A percentile compares a stretch with the other conserved stretches of the same genome.
Evolutionary conservation across 2,888 invertebrate species (phyloP).

Genomic region (Machimus atricapillus): DNA sequence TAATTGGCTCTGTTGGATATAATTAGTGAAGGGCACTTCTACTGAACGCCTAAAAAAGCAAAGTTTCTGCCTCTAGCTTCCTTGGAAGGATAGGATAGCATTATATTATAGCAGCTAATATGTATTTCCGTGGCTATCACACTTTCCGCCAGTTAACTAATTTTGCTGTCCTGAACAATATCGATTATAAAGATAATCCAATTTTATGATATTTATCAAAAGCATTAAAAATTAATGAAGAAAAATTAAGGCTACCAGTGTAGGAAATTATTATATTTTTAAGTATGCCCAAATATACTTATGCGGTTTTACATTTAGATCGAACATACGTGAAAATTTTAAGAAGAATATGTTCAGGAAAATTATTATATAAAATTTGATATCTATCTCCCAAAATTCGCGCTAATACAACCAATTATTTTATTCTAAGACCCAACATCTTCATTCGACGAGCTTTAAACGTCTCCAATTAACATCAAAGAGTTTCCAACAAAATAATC

Average conservation of each 20-base stretch:
- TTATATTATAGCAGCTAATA: background rate
- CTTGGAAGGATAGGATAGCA: background rate
- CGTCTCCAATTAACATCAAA: too few species aligned
- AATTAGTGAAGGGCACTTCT: slow-evolving; percentile 23
- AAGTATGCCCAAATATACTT: too few species aligned
- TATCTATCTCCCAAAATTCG: too few species aligned
- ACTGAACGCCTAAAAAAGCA: slow-evolving; percentile 6
- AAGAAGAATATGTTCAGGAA: too few species aligned
- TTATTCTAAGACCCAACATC: too few species aligned
- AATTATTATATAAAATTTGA: too few species aligned
- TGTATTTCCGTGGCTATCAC: background rate
- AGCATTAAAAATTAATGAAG: background rate
- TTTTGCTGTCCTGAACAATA: background rate
- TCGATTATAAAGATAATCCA: background rate
- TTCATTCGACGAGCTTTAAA: too few species aligned
- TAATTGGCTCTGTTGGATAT: slow-evolving; percentile 26
- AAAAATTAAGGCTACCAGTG: background rate
- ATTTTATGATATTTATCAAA: background rate
- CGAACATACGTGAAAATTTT: too few species aligned
- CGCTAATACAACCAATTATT: too few species aligned
- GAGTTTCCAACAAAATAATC: too few species aligned
- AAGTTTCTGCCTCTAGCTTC: background rate
- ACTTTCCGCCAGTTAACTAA: background rate
- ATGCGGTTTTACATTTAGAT: too few species aligned
- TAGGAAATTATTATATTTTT: too few species aligned